Percentiles rank a stretch among this genome's conserved stretches.
Evolutionary conservation across 2,113 vertebrate genomes (phyloP).

Genomic region (Dermatemys mawii): DNA sequence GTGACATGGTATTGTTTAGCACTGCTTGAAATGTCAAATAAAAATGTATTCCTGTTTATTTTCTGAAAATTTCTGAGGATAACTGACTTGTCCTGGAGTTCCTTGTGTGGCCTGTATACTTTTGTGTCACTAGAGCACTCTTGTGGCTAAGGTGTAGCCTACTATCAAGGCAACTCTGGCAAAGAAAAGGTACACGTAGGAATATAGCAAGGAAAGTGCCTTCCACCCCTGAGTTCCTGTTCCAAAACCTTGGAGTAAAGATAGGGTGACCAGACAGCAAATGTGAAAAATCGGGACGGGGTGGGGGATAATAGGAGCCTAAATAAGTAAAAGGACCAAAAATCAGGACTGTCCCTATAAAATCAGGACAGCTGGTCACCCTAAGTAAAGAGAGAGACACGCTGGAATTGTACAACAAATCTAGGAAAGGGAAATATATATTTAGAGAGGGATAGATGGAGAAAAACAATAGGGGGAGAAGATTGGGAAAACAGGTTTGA

Average conservation of each 20-base stretch:
- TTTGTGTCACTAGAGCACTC: background rate
- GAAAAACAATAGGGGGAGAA: background rate
- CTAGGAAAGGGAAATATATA: background rate
- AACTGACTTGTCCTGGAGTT: background rate
- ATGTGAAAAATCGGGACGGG: too few relatives aligned
- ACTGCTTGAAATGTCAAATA: background rate
- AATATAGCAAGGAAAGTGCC: background rate
- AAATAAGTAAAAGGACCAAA: too few relatives aligned
- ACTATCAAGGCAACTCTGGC: background rate
- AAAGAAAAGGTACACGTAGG: background rate
- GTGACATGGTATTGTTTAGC: background rate
- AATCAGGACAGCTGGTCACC: too few relatives aligned
- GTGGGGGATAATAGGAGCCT: too few relatives aligned
- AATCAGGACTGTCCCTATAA: too few relatives aligned
- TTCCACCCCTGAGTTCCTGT: background rate
- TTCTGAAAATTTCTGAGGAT: background rate
- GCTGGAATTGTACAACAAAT: background rate
- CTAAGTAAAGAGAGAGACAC: background rate
- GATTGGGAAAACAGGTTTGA: background rate
- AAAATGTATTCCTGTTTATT: background rate
- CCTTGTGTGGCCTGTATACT: fast-evolving
- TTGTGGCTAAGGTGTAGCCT: background rate
- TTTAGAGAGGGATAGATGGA: background rate
- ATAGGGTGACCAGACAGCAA: too few relatives aligned
- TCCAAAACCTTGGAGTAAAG: background rate